Evolutionary conservation across 2,797 vertebrate species (phyloP).

Genomic region (Lateolabrax maculatus): DNA sequence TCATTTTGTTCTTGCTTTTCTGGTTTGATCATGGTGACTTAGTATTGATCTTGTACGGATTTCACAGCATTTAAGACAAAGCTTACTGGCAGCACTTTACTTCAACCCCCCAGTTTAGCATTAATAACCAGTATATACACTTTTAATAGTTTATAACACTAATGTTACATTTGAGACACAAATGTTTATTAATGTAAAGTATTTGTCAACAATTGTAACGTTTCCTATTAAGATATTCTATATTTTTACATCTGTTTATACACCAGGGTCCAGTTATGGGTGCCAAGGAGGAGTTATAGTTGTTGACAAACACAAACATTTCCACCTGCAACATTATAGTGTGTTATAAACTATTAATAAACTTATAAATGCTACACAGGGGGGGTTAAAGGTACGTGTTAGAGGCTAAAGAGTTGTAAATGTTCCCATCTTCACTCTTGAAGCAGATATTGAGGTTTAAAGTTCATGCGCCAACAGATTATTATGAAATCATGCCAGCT

Average conservation of each 20-base stretch:
- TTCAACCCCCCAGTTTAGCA: neutral
- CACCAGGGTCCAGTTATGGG: neutral
- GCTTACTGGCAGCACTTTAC: neutral
- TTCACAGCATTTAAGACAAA: neutral
- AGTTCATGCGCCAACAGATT: neutral
- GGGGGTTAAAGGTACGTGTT: neutral
- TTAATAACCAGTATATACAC: neutral
- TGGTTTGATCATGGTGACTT: neutral
- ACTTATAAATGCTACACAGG: neutral
- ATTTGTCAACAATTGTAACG: neutral
- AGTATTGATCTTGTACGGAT: neutral
- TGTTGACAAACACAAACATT: neutral
- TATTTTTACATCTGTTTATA: too few relatives aligned
- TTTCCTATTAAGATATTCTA: neutral
- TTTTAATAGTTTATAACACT: neutral
- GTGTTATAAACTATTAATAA: neutral
- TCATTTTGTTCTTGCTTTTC: neutral
- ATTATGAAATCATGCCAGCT: neutral
- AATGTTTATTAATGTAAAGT: neutral
- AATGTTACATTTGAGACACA: neutral
- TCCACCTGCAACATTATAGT: neutral
- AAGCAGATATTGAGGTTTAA: neutral
- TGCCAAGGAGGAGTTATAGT: neutral
- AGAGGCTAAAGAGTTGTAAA: neutral
- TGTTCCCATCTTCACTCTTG: neutral